Evolutionary conservation across 1,140 invertebrate genomes (phyloP).

Genomic region (Drosophila parvula): DNA sequence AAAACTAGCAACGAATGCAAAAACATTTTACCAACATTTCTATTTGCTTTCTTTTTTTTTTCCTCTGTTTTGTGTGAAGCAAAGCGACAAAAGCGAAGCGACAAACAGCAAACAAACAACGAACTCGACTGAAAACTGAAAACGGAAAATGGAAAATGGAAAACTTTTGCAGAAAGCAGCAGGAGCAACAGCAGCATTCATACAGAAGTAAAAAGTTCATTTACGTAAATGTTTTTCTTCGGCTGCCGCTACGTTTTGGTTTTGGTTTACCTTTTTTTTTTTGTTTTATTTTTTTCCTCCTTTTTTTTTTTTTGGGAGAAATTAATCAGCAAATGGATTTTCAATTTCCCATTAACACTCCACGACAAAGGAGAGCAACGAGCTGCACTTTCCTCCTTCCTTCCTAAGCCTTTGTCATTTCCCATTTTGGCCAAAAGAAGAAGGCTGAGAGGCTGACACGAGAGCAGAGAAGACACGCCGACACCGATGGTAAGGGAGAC

Average conservation of each 20-base stretch:
- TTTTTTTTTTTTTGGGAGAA: constrained; percentile 53
- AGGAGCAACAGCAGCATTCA: constrained; percentile 27
- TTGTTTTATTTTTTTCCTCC: constrained; percentile 5
- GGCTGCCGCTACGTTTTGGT: constrained; percentile 33
- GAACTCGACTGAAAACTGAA: constrained; percentile 48
- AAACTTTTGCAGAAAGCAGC: constrained; percentile 46
- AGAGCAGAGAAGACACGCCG: not conserved
- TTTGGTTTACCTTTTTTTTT: constrained; percentile 7
- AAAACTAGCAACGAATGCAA: constrained; percentile 65
- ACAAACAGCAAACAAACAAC: constrained; percentile 57
- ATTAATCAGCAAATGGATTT: constrained; percentile 83
- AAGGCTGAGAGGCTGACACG: constrained; percentile 2
- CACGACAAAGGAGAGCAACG: constrained; percentile 29
- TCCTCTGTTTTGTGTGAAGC: constrained; percentile 8
- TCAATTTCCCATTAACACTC: constrained; percentile 79
- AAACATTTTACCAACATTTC: constrained; percentile 59
- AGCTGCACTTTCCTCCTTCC: constrained; percentile 8
- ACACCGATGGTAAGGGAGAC: not conserved
- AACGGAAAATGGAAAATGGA: constrained; percentile 47
- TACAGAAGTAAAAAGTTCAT: constrained; percentile 72
- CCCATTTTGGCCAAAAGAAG: constrained; percentile 1
- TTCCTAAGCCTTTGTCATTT: constrained; percentile 42
- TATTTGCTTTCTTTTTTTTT: not conserved
- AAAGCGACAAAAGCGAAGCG: constrained; percentile 27
- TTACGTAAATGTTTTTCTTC: constrained; percentile 76